Base-by-base conservation (phyloP, 2,888 invertebrate species). In the Andrena bicolor region DNA sequence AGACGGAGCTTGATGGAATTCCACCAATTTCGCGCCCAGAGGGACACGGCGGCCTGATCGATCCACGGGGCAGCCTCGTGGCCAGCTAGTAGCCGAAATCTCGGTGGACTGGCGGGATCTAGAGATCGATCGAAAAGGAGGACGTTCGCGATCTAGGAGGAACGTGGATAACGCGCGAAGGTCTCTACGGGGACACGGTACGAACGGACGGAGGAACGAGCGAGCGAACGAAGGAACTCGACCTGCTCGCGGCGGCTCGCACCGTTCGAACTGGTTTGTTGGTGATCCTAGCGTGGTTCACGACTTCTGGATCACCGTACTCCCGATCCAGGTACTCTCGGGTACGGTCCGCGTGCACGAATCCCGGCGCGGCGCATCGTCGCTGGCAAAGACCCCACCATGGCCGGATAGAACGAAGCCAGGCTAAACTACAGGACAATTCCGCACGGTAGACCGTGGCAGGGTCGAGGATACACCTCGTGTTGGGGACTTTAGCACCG, bases 401-500 rank as follows among this genome's bases (percentile, higher is more conserved):
- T 68, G 71, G 26, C 49, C 65, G 65, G 10, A 41, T 69, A 63
- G 74, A 83, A 81, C 80, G 70, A 51, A 56, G 80, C 72, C 87
- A 72, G 48, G 82, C 88, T 88, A 88, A 88, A 88, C 83, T 88
- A 73, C 75, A 65, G 75, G 77, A 73, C 82, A 76, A 82, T 83
- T 83, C 76, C 61, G 79, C 76, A 64, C 48, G 65, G 81, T 86
- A 86, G 88, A 69, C 65, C 85, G 80, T 85, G 32, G 51, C 88
- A 68, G 76, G 84, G 80, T 80, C 85, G 84, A 76, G 63, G 82
- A 70, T 86, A 82, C 80, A 80, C 77, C 82, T 83, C 79, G 77
- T 68, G 70, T 56, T 68, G 86, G 82, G 83, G 88, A 90, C 87
- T 90, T 86, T 90, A 91, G 90, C 89, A 75, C 80, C 85, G 89